These are phyloP conservation scores for Leuciscus idus DNA, from an alignment of 2,113 vertebrate species.

Conservation along the genomic window DNA sequence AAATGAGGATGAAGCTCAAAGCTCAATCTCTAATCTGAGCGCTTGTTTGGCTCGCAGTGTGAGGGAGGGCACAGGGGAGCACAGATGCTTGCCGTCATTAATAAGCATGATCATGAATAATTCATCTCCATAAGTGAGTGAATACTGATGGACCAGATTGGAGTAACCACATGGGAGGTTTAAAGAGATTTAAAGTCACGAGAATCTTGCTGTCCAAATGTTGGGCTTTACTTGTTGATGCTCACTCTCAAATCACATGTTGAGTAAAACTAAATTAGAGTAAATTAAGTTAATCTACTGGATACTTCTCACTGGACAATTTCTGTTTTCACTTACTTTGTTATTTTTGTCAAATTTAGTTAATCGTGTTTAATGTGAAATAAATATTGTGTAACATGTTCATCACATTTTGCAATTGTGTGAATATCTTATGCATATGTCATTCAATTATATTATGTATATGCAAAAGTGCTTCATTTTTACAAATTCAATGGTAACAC, in stretches of 20 bases:
- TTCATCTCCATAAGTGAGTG: slow-evolving; percentile 68
- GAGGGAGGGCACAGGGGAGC: slow-evolving; percentile 51
- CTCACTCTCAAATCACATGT: no score
- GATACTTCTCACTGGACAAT: no score
- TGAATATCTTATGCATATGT: neutral
- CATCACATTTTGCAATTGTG: neutral
- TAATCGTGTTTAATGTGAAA: neutral
- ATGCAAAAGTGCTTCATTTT: neutral
- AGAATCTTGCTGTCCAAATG: neutral
- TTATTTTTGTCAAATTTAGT: neutral
- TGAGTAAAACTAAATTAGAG: neutral
- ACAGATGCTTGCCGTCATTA: slow-evolving; percentile 73
- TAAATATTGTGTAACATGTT: neutral
- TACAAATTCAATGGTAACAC: neutral
- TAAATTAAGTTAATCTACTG: neutral
- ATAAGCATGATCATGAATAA: slow-evolving; percentile 80
- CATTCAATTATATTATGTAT: no score
- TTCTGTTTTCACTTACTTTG: no score
- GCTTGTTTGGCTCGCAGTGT: slow-evolving; percentile 27
- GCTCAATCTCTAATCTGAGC: slow-evolving; percentile 43
- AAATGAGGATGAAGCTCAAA: slow-evolving; percentile 20
- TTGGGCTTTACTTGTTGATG: neutral
- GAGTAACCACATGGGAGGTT: slow-evolving; percentile 55
- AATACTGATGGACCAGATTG: slow-evolving; percentile 70
- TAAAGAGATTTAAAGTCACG: neutral